Evolutionary conservation across 1,140 invertebrate genomes (phyloP), one percentile per base, ranked within the genome.

Genomic region (Tetragonula clypearis): DNA sequence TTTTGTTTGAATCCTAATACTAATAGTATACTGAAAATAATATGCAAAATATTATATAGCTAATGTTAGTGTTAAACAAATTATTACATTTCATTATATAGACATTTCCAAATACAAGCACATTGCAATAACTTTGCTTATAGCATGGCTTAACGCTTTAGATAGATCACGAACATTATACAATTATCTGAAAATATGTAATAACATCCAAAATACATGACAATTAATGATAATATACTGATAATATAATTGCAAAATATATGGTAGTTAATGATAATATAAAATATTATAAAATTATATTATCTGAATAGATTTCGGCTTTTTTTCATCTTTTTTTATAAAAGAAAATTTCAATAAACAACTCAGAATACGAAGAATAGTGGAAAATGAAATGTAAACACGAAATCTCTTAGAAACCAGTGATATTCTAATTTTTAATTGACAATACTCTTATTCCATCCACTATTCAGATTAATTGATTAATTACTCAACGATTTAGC

Each of bases 401-500:
- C 17, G 49, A 71, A 85, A 65, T 55, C 72, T 72, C 49, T 23
- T n/a, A 41, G 11, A 60, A 76, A 79, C 49, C 49, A 49, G 78
- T 68, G 82, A 79, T 90, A 84, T 89, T 79, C 89, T 90, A 90
- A 80, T 90, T 90, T 90, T 91, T 90, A 88, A 87, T 90, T 65
- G 90, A 91, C 90, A 91, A 91, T 91, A 91, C 89, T 91, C 87
- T 82, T 81, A 90, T 87, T 90, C 90, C 90, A 91, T 91, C 90
- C 90, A 90, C 86, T 89, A 87, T 89, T 86, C 85, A 56, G 19
- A 84, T 71, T 88, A 85, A 88, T 84, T 81, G 73, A 83, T 77
- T 83, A 79, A 83, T 77, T 83, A 79, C 30, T 82, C 71, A n/a
- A 86, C 82, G 62, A 69, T 41, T 72, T 88, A 88, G 82, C 66